These are phyloP conservation scores for Odontocolon sp. DNA, from an alignment of 2,888 invertebrate species.

Conservation along the genomic window DNA sequence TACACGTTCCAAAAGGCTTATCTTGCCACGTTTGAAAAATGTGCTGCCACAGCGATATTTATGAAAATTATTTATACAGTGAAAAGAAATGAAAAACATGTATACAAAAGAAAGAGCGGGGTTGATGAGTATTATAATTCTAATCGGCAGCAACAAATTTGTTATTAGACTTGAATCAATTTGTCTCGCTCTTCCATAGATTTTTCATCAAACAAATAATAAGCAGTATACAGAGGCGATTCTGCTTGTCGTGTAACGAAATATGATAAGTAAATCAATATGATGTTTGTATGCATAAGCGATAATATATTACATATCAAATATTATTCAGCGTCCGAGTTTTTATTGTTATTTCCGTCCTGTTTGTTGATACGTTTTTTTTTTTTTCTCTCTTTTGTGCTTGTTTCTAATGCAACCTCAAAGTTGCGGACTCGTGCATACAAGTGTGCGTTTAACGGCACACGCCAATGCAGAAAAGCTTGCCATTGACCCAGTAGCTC, in stretches of 20 bases:
- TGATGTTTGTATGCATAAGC: slow-evolving; percentile 61
- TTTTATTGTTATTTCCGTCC: neutral
- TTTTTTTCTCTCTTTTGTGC: neutral
- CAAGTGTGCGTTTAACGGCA: slow-evolving; percentile 36
- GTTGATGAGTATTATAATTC: neutral
- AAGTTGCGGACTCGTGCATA: neutral
- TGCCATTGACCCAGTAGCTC: slow-evolving; percentile 61
- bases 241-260: slow-evolving; percentile 34
- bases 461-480: slow-evolving; percentile 28
- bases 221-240: neutral
- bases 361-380: no score
- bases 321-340: slow-evolving; percentile 34
- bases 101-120: neutral
- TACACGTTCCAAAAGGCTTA: neutral
- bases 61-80: slow-evolving; percentile 22
- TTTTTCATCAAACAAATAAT: slow-evolving; percentile 25
- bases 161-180: neutral
- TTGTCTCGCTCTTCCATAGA: slow-evolving; percentile 25
- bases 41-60: slow-evolving; percentile 34
- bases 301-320: slow-evolving; percentile 65
- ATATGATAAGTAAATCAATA: slow-evolving; percentile 23
- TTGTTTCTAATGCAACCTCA: neutral
- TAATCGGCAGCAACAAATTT: no score
- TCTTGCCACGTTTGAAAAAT: slow-evolving; percentile 42
- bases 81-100: neutral